Base-by-base conservation (phyloP, 2,113 vertebrate species). In the Mesoclemmys tuberculata region DNA sequence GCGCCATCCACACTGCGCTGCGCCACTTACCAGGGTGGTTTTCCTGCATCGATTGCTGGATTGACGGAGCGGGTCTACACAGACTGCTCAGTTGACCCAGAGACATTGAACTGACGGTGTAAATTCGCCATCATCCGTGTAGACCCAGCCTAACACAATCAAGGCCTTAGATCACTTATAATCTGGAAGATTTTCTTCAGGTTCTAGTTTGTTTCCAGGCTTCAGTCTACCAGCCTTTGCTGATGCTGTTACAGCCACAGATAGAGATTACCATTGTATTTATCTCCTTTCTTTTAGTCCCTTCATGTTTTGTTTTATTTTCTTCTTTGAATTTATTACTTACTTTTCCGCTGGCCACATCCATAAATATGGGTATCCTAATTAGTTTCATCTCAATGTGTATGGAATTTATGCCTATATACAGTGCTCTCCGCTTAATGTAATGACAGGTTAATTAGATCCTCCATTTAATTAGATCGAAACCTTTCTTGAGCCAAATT, bases 401-500 rank as follows among this genome's bases (percentile, higher is more conserved):
- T 91, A 95, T 90, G 71, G 90, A 78, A 97, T 96, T 95, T 96
- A 96, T 97, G 97, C 85, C 91, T 92, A 74, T 95, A 94, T 1
- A 4, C 75, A 41, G 95, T 94, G 88, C 78, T 88, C 88, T 97
- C 89, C 94, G 96, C 94, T 97, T 97, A 95, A 95, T 96, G 96
- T 96, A 97, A 97, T 98, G 93, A 96, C 82, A 92, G 89, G 93
- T 97, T 97, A 97, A 97, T 98, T 97, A 96, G 88, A 97, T 96
- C 68, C 51, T 95, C 93, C 90, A 97, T 91, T 97, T 98, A 97
- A 96, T 95, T 96, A 97, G 93, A 97, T 98, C 92, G 97, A 97
- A 96, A 90, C 3, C 49, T 95, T 97, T 96, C 96, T 95, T 91
- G 83, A 97, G 97, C 97, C 94, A 97, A 97, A 95, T 95, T 94